phyloP scores from a whole-genome alignment of 2,113 vertebrate genomes.

The Phrynosoma platyrhinos region DNA sequence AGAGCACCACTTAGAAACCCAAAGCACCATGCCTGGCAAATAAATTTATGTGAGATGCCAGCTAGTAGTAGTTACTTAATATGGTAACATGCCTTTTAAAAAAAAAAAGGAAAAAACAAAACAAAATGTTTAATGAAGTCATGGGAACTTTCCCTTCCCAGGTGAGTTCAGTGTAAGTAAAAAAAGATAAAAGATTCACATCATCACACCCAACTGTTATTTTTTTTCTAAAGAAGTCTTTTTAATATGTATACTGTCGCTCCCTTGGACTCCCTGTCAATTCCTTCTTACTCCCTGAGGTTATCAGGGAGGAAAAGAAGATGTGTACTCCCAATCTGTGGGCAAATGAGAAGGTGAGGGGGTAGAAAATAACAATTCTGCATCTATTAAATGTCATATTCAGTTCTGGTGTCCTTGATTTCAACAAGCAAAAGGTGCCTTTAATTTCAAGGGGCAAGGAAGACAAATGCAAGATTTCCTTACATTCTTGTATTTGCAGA shows the following conservation, averaged over 20 bases:
- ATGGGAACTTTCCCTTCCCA: too few relatives aligned
- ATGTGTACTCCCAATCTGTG: background rate
- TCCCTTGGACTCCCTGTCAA: background rate
- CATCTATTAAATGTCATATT: background rate
- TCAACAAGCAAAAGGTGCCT: background rate
- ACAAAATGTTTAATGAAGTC: background rate
- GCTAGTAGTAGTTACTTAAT: background rate
- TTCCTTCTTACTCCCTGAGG: background rate
- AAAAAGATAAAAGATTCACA: background rate
- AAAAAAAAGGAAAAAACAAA: too few relatives aligned
- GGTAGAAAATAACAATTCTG: background rate
- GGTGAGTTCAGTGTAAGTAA: background rate
- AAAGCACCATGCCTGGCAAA: background rate
- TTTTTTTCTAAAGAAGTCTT: too few relatives aligned
- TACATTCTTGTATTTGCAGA: background rate
- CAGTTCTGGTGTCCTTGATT: background rate
- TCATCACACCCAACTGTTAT: too few relatives aligned
- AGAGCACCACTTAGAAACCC: background rate
- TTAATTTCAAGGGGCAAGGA: background rate
- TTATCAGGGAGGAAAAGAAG: background rate
- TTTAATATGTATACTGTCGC: background rate
- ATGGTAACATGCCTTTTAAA: background rate
- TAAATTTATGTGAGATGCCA: background rate
- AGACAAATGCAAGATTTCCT: background rate
- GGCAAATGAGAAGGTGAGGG: too few relatives aligned